Percentiles rank a stretch among this genome's conserved stretches.
These are phyloP conservation scores for Sarcophilus harrisii DNA, from an alignment of 2,797 vertebrate species.

Conservation along the genomic window DNA sequence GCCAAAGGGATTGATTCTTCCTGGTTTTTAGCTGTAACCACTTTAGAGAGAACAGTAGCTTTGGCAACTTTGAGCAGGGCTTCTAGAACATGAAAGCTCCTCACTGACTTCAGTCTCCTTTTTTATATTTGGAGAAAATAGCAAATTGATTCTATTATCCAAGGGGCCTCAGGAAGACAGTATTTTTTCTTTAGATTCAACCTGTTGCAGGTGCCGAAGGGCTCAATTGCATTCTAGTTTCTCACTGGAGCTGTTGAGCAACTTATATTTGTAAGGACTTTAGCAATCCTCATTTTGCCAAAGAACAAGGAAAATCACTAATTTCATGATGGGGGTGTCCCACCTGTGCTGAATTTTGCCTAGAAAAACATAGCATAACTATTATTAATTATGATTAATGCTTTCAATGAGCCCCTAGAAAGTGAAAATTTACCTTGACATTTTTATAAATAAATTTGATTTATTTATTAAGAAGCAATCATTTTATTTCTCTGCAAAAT, in stretches of 20 bases:
- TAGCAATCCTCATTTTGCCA: background rate
- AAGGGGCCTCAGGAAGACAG: background rate
- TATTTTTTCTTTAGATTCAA: constrained; percentile 52
- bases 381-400: background rate
- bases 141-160: background rate
- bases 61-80: constrained; percentile 33
- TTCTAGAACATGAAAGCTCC: constrained; percentile 47
- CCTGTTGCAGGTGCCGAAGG: constrained; percentile 3
- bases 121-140: constrained; percentile 41
- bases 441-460: background rate
- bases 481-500: background rate
- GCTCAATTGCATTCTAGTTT: background rate
- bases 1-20: background rate
- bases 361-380: background rate
- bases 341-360: background rate
- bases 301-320: background rate
- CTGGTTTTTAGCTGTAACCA: constrained; percentile 25
- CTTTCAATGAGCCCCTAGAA: background rate
- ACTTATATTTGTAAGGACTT: constrained; percentile 19
- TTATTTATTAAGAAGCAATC: background rate
- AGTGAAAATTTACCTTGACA: background rate
- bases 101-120: constrained; percentile 26
- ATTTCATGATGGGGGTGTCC: background rate
- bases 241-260: constrained; percentile 5
- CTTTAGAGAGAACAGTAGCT: constrained; percentile 43